A percentile compares a stretch with the other conserved stretches of the same genome.
These are phyloP conservation scores for Scomber scombrus DNA, from an alignment of 2,113 vertebrate genomes.

Conservation along the genomic window DNA sequence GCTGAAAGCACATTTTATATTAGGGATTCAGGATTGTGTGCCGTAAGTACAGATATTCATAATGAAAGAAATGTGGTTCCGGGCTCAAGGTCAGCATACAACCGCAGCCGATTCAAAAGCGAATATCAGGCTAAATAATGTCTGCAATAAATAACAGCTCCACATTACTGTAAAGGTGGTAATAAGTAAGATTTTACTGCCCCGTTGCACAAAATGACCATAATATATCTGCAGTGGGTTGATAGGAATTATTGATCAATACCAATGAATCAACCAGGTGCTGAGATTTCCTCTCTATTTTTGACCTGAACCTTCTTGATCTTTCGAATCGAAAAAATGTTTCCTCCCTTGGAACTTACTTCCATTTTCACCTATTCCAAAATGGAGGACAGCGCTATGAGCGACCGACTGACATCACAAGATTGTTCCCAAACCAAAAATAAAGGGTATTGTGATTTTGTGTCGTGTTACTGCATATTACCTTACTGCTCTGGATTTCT, in stretches of 20 bases:
- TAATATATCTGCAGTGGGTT: constrained; percentile 66
- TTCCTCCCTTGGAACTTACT: neutral
- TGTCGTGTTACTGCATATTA: constrained; percentile 9
- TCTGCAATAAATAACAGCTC: constrained; percentile 63
- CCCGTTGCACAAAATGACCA: constrained; percentile 57
- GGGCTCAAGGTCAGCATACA: constrained; percentile 42
- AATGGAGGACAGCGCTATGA: neutral
- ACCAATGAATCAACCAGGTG: constrained; percentile 62
- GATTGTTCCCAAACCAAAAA: constrained; percentile 10
- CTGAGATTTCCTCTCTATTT: constrained; percentile 49
- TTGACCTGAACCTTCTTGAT: constrained; percentile 30
- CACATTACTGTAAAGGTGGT: constrained; percentile 63
- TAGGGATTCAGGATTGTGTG: neutral
- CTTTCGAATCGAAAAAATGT: constrained; percentile 22
- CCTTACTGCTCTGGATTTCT: neutral
- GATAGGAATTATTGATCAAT: constrained; percentile 67
- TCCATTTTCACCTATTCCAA: constrained; percentile 19
- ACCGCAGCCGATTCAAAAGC: constrained; percentile 45
- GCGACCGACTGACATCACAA: neutral
- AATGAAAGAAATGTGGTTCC: neutral
- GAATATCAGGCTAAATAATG: constrained; percentile 64
- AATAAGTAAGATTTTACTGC: constrained; percentile 74
- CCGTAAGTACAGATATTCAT: constrained; percentile 18
- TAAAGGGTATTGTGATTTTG: constrained; percentile 14
- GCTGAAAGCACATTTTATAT: neutral